Percentiles rank a stretch among this genome's conserved stretches.
These are phyloP conservation scores for Odontocerum albicorne DNA, from an alignment of 2,888 invertebrate species.

Conservation along the genomic window DNA sequence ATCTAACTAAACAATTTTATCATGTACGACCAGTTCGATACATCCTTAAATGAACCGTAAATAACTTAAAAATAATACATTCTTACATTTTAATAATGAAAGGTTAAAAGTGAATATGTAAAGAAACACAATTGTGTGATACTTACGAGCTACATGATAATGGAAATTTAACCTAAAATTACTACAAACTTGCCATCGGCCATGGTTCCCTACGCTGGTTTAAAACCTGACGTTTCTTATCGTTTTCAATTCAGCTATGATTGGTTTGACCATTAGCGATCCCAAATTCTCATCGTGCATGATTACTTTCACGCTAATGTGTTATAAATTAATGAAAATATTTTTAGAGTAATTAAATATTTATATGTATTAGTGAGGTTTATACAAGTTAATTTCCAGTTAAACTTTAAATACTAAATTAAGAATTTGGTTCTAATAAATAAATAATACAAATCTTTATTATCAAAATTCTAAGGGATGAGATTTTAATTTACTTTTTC, in stretches of 20 bases:
- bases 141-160: constrained; percentile 33
- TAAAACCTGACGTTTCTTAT: constrained; percentile 23
- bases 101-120: constrained; percentile 25
- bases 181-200: constrained; percentile 33
- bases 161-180: constrained; percentile 33
- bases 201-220: constrained; percentile 34
- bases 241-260: constrained; percentile 11
- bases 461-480: too few relatives aligned
- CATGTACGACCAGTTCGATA: constrained; percentile 11
- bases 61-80: constrained; percentile 23
- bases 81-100: constrained; percentile 23
- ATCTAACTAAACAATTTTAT: constrained; percentile 10
- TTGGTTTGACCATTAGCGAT: constrained; percentile 19
- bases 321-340: constrained; percentile 6
- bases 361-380: constrained; percentile 1
- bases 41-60: constrained; percentile 14
- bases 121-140: constrained; percentile 33
- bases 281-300: not conserved
- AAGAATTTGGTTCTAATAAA: too few relatives aligned
- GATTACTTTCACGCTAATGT: constrained; percentile 16
- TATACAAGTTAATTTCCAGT: constrained; percentile 1
- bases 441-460: too few relatives aligned
- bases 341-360: not conserved
- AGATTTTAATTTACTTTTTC: too few relatives aligned
- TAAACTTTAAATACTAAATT: not conserved